Evolutionary conservation across 2,797 vertebrate species (phyloP), one percentile per base, ranked within the genome.

Genomic region (Poeciliopsis gracilis): DNA sequence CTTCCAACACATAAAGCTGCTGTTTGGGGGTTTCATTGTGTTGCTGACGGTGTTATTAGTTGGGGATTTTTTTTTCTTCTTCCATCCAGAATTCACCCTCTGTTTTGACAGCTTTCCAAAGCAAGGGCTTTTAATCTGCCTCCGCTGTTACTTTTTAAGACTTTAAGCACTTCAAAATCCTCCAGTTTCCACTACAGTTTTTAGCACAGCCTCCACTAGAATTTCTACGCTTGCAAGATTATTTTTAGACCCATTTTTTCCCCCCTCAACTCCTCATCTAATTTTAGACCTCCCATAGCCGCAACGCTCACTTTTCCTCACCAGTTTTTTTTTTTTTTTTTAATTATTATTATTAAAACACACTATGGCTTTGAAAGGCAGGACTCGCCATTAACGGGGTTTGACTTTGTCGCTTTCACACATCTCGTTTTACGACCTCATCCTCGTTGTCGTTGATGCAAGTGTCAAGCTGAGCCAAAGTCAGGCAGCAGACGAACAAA

Each of bases 1-100:
- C 84, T 86, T 76, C 91, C 5, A 92, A 94, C 91, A 93, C 92
- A 87, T 84, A 80, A 28, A 81, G 85, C 89, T 78, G 89, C 88
- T 93, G 90, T 91, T 1, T 41, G 36, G 86, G 86, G 84, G 11
- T 86, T 80, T 83, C 53, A 90, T 95, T 95, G 94, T 95, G 85
- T 43, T 86, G 74, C 86, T 23, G 78, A 92, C 84, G 86, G 85
- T 76, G 81, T 91, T 71, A 91, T 92, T 72, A 49, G 91, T 88
- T 88, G 92, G 15, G 2, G 1, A 0, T 25, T 81, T 85, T 18
- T 18, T 47, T 2, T 47, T 23, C 20, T 49, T 85, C 8, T 28
- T 82, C 71, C 20, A 20, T 77, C 73, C 88, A 78, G 76, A 86
- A 83, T 90, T 89, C 82, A 90, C 78, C 85, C 88, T 75, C 57